Percentiles rank a stretch among this genome's conserved stretches.
Conservation (phyloP, 2,888 invertebrate species). For the Ophioninae sp. region DNA sequence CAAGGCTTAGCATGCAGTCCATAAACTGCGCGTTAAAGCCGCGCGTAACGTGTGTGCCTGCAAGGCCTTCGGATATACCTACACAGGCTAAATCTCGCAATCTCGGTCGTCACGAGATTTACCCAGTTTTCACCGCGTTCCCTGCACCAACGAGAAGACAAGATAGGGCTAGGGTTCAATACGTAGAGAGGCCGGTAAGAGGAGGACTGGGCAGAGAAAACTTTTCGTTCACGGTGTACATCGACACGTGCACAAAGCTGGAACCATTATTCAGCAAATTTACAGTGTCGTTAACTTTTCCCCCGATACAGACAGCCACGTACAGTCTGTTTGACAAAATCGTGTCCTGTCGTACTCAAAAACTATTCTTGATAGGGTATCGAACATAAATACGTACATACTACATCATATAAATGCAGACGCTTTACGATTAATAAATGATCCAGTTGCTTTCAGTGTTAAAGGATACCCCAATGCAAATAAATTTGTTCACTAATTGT, state of each 20-base stretch:
- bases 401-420: too few species aligned
- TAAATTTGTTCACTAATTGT: too few species aligned
- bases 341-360: too few species aligned
- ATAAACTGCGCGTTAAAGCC: constrained; percentile 67
- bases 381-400: too few species aligned
- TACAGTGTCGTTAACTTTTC: constrained; percentile 46
- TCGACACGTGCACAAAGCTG: constrained; percentile 69
- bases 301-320: neutral
- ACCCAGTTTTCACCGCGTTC: constrained; percentile 33
- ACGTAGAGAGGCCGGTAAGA: neutral
- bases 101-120: constrained; percentile 47
- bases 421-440: too few species aligned
- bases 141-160: constrained; percentile 29
- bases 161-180: constrained; percentile 32
- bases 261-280: constrained; percentile 66
- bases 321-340: neutral
- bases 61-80: constrained; percentile 63
- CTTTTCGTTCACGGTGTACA: constrained; percentile 36
- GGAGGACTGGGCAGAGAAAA: constrained; percentile 16
- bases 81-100: constrained; percentile 59
- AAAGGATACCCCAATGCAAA: too few species aligned
- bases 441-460: too few species aligned
- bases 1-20: constrained; percentile 64
- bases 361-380: too few species aligned
- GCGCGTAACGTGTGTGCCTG: constrained; percentile 35